Conservation (phyloP, 2,888 invertebrate species). For the Arctia plantaginis region DNA sequence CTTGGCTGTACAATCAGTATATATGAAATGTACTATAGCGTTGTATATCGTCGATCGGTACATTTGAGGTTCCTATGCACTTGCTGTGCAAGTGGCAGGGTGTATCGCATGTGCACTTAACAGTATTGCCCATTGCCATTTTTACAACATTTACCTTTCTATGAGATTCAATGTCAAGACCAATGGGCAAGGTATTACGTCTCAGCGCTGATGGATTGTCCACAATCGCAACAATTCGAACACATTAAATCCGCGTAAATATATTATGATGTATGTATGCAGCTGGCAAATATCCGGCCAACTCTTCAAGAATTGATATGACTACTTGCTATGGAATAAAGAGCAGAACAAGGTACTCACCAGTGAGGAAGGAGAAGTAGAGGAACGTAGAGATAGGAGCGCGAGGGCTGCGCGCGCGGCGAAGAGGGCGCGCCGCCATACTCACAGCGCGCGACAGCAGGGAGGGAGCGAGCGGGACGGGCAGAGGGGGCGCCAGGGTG, state of each 20-base stretch:
- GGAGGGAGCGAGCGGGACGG: constrained; percentile 34
- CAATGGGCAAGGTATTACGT: background rate
- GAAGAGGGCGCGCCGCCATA: constrained; percentile 38
- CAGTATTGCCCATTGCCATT: background rate
- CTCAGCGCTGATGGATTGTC: background rate
- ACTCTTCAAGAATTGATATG: background rate
- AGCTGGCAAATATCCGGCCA: background rate
- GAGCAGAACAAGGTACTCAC: constrained; percentile 49
- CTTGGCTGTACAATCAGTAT: too few relatives aligned
- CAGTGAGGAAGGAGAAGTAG: constrained; percentile 59
- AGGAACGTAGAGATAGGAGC: constrained; percentile 53
- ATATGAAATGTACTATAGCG: too few relatives aligned
- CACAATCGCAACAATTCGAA: background rate
- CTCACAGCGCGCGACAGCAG: constrained; percentile 41
- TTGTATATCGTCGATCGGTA: too few relatives aligned
- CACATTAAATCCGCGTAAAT: background rate
- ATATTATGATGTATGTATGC: background rate
- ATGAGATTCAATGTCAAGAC: background rate
- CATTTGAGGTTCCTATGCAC: too few relatives aligned
- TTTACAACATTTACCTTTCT: background rate
- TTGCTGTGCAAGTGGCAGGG: background rate
- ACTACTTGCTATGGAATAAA: background rate
- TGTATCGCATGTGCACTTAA: background rate
- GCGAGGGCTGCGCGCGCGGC: constrained; percentile 46
- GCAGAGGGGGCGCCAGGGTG: constrained; percentile 40